Evolutionary conservation across 2,888 invertebrate genomes (phyloP).

Genomic region (Elgonia sp.): DNA sequence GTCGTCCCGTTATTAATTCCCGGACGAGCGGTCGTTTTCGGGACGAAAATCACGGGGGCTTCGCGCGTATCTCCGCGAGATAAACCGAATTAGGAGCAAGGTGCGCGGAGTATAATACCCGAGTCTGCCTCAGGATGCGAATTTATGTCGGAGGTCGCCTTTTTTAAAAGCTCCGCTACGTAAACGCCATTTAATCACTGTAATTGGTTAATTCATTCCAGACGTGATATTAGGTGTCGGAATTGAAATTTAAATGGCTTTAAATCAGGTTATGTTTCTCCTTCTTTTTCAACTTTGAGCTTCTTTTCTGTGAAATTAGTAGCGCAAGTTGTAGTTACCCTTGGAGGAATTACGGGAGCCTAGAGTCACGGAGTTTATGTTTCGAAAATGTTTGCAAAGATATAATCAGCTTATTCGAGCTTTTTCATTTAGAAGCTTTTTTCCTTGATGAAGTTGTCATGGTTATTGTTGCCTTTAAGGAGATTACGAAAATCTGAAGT

Average conservation of each 20-base stretch:
- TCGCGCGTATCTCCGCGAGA: constrained; percentile 4
- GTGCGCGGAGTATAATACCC: background rate
- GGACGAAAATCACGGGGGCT: constrained; percentile 9
- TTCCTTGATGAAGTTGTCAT: too few species aligned
- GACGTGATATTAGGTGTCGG: constrained; percentile 35
- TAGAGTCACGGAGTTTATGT: too few species aligned
- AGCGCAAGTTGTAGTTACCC: too few species aligned
- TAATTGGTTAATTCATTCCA: constrained; percentile 35
- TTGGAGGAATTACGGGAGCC: background rate
- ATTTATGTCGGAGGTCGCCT: background rate
- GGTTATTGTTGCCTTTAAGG: too few species aligned
- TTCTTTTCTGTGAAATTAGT: background rate
- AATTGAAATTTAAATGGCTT: constrained; percentile 27
- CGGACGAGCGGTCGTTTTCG: constrained; percentile 37
- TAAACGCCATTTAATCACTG: constrained; percentile 26
- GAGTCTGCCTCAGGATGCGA: constrained; percentile 14
- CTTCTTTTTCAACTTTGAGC: background rate
- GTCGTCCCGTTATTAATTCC: constrained; percentile 41
- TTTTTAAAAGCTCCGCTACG: constrained; percentile 4
- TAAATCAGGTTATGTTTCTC: background rate
- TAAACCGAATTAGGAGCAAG: constrained; percentile 2
- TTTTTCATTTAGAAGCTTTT: too few species aligned
- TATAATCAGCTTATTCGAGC: too few species aligned
- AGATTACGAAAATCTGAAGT: too few species aligned
- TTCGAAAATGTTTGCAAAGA: too few species aligned